phyloP scores from a whole-genome alignment of 2,888 invertebrate species.

The Morpho helenor region DNA sequence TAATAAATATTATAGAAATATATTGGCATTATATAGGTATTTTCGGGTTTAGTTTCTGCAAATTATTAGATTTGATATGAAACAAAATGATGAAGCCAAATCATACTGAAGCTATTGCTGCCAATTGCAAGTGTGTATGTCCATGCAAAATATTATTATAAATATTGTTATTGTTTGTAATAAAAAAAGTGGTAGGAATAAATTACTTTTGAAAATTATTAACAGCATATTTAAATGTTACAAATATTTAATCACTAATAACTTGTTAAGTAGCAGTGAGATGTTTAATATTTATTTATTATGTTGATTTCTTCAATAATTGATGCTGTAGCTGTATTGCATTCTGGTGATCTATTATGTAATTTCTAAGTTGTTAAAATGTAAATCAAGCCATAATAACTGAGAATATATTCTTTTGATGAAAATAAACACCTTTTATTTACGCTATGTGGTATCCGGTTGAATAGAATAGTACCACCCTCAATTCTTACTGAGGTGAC shows the following conservation, averaged over 20 bases:
- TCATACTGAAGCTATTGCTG: constrained; percentile 9
- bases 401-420: constrained; percentile 78
- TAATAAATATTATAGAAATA: too few relatives aligned
- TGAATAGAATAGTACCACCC: too few relatives aligned
- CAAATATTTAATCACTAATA: constrained; percentile 65
- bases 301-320: constrained; percentile 61
- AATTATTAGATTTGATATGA: background rate
- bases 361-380: constrained; percentile 78
- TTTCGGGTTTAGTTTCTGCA: background rate
- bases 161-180: constrained; percentile 57
- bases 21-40: too few relatives aligned
- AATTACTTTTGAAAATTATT: constrained; percentile 48
- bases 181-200: constrained; percentile 42
- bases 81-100: constrained; percentile 2
- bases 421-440: constrained; percentile 48
- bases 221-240: constrained; percentile 76
- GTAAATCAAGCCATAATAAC: constrained; percentile 79
- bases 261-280: constrained; percentile 75
- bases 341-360: constrained; percentile 75
- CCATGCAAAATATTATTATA: constrained; percentile 38
- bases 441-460: too few relatives aligned
- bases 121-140: constrained; percentile 24
- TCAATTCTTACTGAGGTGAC: too few relatives aligned
- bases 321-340: constrained; percentile 67
- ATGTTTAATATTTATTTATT: constrained; percentile 73